Evolutionary conservation across 2,888 invertebrate genomes (phyloP), one percentile per base, ranked within the genome.

Genomic region (Stratiomys singularior): DNA sequence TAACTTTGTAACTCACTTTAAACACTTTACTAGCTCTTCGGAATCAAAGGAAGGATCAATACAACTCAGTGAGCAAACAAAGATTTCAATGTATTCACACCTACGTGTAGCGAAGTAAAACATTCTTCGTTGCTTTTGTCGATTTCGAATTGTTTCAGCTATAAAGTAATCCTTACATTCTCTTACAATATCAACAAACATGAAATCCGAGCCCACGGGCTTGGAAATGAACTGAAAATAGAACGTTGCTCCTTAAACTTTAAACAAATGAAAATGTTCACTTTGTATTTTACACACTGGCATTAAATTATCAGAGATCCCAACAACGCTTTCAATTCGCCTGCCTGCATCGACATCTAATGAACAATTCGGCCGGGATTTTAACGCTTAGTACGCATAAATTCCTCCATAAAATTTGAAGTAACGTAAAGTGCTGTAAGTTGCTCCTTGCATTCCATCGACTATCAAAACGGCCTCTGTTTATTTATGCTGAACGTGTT

Each of bases 401-500:
- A 60, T 21, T 7, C n/a, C 25, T 25, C 60, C 60, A 60, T 60
- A 60, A 60, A 60, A 60, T 25, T 60, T 25, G 4, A 7, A 7
- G 25, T 1, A 60, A 25, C 60, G 11, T 3, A 0, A 25, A 60
- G n/a, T 21, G 60, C 60, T 18, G 25, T 60, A 60, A 60, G n/a
- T n/a, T n/a, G n/a, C n/a, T n/a, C n/a, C n/a, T n/a, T n/a, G n/a
- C n/a, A n/a, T n/a, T n/a, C n/a, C n/a, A n/a, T n/a, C n/a, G n/a
- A n/a, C n/a, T n/a, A n/a, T n/a, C n/a, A n/a, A 60, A 60, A 21
- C 25, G 7, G 25, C 25, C 18, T 21, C 60, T 60, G 25, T 25
- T 60, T 60, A 60, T 25, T 60, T 11, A 60, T 25, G 1, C 60
- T 60, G 60, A 18, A 60, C 60, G 18, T 60, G 60, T 60, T 60